These are phyloP conservation scores for Tipula unca DNA, from an alignment of 2,888 invertebrate genomes.

Conservation along the genomic window DNA sequence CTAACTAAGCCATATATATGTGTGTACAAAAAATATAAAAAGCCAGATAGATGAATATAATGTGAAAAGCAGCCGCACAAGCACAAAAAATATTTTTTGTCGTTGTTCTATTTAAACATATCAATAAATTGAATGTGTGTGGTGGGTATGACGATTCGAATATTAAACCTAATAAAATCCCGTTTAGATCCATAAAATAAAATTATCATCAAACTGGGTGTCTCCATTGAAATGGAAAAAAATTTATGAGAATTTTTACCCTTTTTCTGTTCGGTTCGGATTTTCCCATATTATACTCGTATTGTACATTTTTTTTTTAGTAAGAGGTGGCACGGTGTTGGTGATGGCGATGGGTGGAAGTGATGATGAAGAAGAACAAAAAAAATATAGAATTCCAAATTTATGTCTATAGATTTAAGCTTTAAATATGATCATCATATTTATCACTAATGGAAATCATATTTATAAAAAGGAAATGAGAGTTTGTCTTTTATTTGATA, in stretches of 20 bases:
- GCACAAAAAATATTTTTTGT: background rate
- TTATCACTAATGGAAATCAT: constrained; percentile 8
- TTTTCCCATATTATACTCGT: background rate
- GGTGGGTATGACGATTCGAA: background rate
- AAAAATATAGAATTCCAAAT: background rate
- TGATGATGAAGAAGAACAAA: background rate
- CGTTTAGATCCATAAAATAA: constrained; percentile 8
- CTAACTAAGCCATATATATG: background rate
- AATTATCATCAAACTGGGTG: background rate
- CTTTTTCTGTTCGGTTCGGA: background rate
- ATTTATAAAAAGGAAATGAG: background rate
- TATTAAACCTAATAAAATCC: background rate
- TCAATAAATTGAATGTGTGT: background rate
- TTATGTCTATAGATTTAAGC: background rate
- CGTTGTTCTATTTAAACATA: background rate
- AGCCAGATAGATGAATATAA: background rate
- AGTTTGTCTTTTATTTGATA: background rate
- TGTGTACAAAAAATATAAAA: background rate
- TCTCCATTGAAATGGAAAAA: background rate
- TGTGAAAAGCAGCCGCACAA: background rate
- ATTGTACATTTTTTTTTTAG: background rate
- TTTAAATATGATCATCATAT: background rate
- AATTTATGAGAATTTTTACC: background rate
- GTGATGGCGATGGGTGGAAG: background rate
- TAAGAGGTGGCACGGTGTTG: background rate